Evolutionary conservation across 2,888 invertebrate species (phyloP), one percentile per base, ranked within the genome.

Genomic region (Branchipolynoe longqiensis): DNA sequence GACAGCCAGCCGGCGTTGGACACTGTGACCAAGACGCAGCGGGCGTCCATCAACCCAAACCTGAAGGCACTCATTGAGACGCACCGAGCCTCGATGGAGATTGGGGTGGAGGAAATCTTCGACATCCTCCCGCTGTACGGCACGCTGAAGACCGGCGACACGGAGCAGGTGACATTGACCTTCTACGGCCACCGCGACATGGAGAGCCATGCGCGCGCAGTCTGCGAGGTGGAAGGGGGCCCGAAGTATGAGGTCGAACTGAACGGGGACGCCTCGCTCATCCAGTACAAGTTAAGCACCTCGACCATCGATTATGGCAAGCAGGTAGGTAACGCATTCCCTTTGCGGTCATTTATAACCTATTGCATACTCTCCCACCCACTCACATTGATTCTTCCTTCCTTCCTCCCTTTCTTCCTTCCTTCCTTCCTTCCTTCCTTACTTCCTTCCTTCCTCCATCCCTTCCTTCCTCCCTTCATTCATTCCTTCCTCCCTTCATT

Each of bases 101-200:
- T 92, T 82, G 92, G 92, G 12, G 89, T 92, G 18, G 93, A 93
- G 84, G 92, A 93, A 91, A 91, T 94, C 33, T 94, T 94, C 90
- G 93, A 94, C 89, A 93, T 94, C 56, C 88, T 93, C 74, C 94
- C 94, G 3, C 86, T 94, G 85, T 93, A 93, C 89, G 94, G 94
- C 3, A 90, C 90, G 33, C 89, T 94, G 54, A 91, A 92, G 85
- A 93, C 94, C 64, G 93, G 93, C 3, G 92, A 93, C 87, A 92
- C 92, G 18, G 93, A 94, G 84, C 93, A 93, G 87, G 90, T 94
- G 40, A 93, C 93, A 73, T 91, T 94, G 89, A 94, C 93, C 86
- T 94, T 94, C 88, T 94, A 92, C 90, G 94, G 94, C 38, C 93
- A 94, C 90, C 91, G 93, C 48, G 91, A 93, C 89, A 92, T 94